phyloP scores from a whole-genome alignment of 2,797 vertebrate genomes.

The Malurus leucopterus region DNA sequence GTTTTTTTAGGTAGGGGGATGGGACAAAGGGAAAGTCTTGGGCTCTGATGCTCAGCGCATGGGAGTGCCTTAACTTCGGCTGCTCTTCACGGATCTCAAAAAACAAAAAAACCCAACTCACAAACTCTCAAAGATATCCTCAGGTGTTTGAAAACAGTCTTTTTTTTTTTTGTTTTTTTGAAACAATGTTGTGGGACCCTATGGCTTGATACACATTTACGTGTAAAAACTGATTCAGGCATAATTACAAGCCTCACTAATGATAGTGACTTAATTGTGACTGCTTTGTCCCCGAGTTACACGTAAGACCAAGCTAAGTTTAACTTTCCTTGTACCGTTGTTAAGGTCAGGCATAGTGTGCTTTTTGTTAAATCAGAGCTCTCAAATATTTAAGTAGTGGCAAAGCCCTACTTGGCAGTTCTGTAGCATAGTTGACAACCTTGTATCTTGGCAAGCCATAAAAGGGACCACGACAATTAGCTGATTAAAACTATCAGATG shows the following conservation, averaged over 20 bases:
- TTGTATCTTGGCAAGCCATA: background rate
- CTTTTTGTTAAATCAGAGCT: background rate
- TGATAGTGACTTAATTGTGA: background rate
- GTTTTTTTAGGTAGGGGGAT: fast-evolving
- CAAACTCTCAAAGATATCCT: background rate
- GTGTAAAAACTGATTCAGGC: background rate
- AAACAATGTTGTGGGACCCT: background rate
- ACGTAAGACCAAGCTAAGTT: background rate
- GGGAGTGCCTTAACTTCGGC: background rate
- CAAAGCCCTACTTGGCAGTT: background rate
- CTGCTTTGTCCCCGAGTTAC: background rate
- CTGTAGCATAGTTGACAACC: background rate
- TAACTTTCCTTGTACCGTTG: background rate
- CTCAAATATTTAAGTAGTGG: background rate
- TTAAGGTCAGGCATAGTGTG: background rate
- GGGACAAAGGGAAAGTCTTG: background rate
- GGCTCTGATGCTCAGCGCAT: background rate
- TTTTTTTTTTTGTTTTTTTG: background rate
- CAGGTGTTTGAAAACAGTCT: background rate
- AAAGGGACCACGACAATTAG: background rate
- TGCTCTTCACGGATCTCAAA: background rate
- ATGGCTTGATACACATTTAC: background rate
- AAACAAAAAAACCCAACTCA: background rate
- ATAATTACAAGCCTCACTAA: background rate
- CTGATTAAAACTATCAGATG: background rate